Percentiles rank a stretch among this genome's conserved stretches.
Conservation (phyloP, 2,113 vertebrate genomes). For the Saimiri boliviensis region DNA sequence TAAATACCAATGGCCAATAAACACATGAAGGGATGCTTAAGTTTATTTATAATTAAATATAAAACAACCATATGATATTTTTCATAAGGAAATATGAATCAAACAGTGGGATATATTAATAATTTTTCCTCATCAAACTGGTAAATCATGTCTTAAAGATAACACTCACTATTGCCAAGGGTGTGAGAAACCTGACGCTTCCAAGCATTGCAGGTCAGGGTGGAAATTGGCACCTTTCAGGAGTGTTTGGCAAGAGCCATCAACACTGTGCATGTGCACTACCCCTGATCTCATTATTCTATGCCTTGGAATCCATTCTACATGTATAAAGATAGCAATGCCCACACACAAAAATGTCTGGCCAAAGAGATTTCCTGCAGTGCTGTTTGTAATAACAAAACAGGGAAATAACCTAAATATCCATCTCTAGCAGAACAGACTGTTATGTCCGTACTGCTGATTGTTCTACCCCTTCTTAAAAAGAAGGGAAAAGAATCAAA, state of each 20-base stretch:
- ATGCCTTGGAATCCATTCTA: not conserved
- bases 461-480: not conserved
- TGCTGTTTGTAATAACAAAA: not conserved
- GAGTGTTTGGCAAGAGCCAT: not conserved
- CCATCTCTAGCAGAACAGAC: not conserved
- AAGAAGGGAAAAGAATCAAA: not conserved
- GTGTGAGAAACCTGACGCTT: not conserved
- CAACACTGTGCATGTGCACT: not conserved
- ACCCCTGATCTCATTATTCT: not conserved
- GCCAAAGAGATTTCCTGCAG: not conserved
- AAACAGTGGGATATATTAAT: not conserved
- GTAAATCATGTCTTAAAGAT: not conserved
- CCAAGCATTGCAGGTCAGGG: accelerated
- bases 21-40: not conserved
- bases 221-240: not conserved
- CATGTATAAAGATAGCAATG: not conserved
- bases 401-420: not conserved
- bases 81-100: not conserved
- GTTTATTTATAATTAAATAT: not conserved
- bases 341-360: not conserved
- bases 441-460: not conserved
- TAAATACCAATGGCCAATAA: not conserved
- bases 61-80: not conserved
- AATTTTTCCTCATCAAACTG: not conserved
- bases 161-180: not conserved